Evolutionary conservation across 2,113 vertebrate species (phyloP), one percentile per base, ranked within the genome.

Genomic region (Oreochromis tanganicae): DNA sequence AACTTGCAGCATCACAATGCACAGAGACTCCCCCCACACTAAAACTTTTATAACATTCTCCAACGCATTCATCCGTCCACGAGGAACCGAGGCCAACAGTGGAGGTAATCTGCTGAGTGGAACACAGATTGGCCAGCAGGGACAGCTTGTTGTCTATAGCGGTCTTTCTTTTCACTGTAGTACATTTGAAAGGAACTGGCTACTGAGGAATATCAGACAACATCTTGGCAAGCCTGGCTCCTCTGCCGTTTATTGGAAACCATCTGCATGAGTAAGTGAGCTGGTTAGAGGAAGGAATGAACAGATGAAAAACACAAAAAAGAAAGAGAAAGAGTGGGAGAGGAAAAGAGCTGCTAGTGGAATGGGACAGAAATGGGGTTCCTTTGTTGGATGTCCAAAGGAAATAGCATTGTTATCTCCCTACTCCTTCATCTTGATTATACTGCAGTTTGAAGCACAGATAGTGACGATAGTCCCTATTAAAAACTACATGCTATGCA

Each of bases 381-480:
- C 84, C 85, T 90, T 94, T 94, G 92, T 90, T 88, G 86, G 89
- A 90, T 81, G 46, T 91, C 88, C 86, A 89, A 85, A 89, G 90
- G 88, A 90, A 84, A 85, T 75, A 79, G 46, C 59, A 54, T 85
- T 46, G 87, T 94, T 94, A 95, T 93, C 93, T 93, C 29, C 29
- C 24, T 56, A 24, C 86, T 87, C 80, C 82, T 94, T 91, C 93
- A 88, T 91, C 61, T 68, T n/a, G 46, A 85, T 80, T 82, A 56
- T 81, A 81, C 75, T 89, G 90, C 90, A 55, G 80, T 91, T 91
- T 63, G 50, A 78, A 88, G 63, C 85, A 55, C 80, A 81, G 88
- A 90, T 87, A 88, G 81, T n/a, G 80, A 91, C 84, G n/a, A 87
- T 12, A 36, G 85, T 59, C 34, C 41, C 50, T 81, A 36, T 86